phyloP scores from a whole-genome alignment of 2,888 invertebrate species.

The Ochropleura leucogaster region DNA sequence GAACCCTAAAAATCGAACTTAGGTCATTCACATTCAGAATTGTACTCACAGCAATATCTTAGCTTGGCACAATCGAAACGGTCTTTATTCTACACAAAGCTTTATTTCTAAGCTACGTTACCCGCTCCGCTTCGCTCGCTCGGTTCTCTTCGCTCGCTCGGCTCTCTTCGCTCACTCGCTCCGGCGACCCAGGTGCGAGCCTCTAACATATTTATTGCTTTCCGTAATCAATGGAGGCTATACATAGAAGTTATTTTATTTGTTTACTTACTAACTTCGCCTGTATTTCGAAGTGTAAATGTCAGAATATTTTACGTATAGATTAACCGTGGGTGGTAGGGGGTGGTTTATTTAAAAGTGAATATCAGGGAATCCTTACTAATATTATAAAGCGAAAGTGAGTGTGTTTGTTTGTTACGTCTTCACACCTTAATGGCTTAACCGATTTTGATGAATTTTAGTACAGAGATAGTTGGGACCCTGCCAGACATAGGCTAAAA shows the following conservation, averaged over 20 bases:
- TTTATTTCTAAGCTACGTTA: constrained; percentile 26
- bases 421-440: too few relatives aligned
- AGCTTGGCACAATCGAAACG: constrained; percentile 22
- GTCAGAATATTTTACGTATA: constrained; percentile 17
- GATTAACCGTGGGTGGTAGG: not conserved
- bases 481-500: too few relatives aligned
- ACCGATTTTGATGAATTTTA: too few relatives aligned
- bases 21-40: constrained; percentile 7
- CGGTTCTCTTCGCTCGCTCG: constrained; percentile 12
- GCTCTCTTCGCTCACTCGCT: constrained; percentile 22
- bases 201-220: constrained; percentile 59
- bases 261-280: constrained; percentile 35
- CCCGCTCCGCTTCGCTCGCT: constrained; percentile 34
- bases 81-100: constrained; percentile 35
- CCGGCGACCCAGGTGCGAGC: constrained; percentile 51
- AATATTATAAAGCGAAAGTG: too few relatives aligned
- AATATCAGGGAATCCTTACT: too few relatives aligned
- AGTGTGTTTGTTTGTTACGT: too few relatives aligned
- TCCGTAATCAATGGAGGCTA: constrained; percentile 52
- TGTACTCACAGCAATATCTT: constrained; percentile 11
- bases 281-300: constrained; percentile 17
- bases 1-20: not conserved
- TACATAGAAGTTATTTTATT: constrained; percentile 49
- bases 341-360: constrained; percentile 6
- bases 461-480: too few relatives aligned